phyloP scores from a whole-genome alignment of 2,113 vertebrate species.

The Gallinago media region DNA sequence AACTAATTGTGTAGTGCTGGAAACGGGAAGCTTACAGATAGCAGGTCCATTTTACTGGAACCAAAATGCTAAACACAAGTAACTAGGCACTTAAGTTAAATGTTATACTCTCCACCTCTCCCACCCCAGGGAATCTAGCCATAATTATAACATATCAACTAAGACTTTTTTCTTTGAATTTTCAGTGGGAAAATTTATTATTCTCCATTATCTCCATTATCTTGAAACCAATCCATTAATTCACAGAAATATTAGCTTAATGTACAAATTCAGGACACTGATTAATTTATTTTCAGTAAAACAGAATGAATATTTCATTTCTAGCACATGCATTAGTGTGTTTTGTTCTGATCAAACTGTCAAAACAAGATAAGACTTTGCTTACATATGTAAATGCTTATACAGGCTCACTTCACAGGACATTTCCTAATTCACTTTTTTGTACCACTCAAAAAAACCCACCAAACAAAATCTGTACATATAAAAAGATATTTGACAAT shows the following conservation, averaged over 20 bases:
- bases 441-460: accelerated
- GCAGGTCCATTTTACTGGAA: background rate
- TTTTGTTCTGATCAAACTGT: background rate
- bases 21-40: background rate
- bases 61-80: background rate
- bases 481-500: background rate
- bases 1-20: background rate
- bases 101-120: background rate
- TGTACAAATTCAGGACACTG: background rate
- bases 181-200: background rate
- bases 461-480: background rate
- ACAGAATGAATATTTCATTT: background rate
- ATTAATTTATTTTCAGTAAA: background rate
- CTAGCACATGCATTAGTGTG: background rate
- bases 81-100: background rate
- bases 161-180: background rate
- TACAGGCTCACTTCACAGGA: background rate
- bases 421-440: background rate
- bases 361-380: background rate
- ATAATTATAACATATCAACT: background rate
- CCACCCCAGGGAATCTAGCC: background rate
- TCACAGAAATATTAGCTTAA: background rate
- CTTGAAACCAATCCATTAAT: background rate
- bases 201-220: background rate
- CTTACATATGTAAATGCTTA: background rate